phyloP scores from a whole-genome alignment of 2,888 invertebrate genomes.

The Nezara viridula region DNA sequence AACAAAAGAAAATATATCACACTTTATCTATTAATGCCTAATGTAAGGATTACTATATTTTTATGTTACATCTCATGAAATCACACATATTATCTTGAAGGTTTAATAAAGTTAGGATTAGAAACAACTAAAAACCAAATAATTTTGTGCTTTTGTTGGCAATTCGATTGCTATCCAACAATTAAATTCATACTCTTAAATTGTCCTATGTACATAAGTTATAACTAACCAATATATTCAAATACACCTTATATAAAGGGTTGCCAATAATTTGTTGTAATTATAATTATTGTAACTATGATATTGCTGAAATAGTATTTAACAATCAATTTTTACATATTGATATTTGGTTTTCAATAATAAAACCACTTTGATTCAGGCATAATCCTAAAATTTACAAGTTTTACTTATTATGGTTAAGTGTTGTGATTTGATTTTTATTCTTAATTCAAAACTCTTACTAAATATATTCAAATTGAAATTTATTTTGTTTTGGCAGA shows the following conservation, averaged over 20 bases:
- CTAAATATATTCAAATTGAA: no score
- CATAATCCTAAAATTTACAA: no score
- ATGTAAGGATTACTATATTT: conserved; percentile 17
- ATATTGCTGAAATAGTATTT: not conserved
- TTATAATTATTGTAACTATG: not conserved
- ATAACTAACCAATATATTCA: not conserved
- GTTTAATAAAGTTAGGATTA: not conserved
- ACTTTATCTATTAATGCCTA: conserved; percentile 15
- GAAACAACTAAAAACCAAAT: not conserved
- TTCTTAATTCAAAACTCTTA: no score
- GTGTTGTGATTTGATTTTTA: no score
- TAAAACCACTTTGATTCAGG: no score
- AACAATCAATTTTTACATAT: not conserved
- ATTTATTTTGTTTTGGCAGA: no score
- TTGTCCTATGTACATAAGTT: not conserved
- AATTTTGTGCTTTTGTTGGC: not conserved
- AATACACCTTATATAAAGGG: not conserved
- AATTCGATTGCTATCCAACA: not conserved
- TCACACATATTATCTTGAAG: not conserved
- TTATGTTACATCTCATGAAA: not conserved
- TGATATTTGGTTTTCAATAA: not conserved
- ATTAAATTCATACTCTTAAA: not conserved
- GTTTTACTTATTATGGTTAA: no score
- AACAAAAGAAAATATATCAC: not conserved
- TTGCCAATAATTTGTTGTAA: conserved; percentile 13